These are phyloP conservation scores for Motacilla alba DNA, from an alignment of 2,113 vertebrate species.

Conservation along the genomic window DNA sequence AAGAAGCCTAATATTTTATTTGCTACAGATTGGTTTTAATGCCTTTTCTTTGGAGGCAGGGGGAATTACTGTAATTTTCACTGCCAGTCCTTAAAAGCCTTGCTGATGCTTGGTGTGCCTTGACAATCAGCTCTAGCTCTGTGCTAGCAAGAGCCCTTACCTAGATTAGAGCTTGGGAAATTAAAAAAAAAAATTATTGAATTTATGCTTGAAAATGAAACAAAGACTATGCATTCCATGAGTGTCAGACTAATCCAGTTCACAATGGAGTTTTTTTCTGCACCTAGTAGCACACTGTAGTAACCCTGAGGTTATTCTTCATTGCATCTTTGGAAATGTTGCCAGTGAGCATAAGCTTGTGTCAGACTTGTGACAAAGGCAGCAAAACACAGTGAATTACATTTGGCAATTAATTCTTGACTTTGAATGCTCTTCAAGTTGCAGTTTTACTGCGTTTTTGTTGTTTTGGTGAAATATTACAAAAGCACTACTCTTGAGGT, in stretches of 20 bases:
- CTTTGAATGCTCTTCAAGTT: neutral
- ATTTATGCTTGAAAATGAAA: neutral
- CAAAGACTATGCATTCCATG: neutral
- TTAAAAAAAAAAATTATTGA: neutral
- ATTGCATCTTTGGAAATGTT: neutral
- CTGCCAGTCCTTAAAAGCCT: neutral
- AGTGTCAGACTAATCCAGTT: neutral
- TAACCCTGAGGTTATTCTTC: neutral
- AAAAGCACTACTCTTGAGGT: neutral
- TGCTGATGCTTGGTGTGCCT: fast-evolving
- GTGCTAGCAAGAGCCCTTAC: neutral
- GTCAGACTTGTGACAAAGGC: neutral
- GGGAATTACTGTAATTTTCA: neutral
- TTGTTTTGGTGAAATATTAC: neutral
- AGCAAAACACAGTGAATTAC: neutral
- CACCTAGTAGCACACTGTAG: no score
- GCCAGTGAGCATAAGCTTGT: neutral
- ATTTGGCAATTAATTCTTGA: neutral
- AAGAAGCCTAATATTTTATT: neutral
- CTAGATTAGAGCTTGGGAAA: neutral
- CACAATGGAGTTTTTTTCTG: neutral
- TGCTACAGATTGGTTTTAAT: neutral
- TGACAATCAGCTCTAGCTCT: neutral
- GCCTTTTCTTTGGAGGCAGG: neutral
- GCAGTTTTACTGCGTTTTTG: neutral